Evolutionary conservation across 1,140 invertebrate species (phyloP).

Genomic region (Ptiloglossa arizonensis): DNA sequence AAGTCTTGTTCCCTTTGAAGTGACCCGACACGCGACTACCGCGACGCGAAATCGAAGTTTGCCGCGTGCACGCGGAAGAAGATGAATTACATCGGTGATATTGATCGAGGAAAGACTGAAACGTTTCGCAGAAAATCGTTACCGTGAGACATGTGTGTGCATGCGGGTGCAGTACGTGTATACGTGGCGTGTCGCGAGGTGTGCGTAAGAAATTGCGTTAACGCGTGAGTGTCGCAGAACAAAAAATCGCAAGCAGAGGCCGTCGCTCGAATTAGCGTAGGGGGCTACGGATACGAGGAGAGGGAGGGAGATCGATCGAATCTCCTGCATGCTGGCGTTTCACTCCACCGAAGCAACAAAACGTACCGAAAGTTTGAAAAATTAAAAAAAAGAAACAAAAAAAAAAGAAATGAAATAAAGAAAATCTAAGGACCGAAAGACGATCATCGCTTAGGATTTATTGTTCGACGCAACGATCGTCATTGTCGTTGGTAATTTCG

Average conservation of each 20-base stretch:
- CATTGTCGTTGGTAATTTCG: background rate
- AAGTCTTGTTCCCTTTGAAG: no score
- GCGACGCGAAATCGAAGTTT: background rate
- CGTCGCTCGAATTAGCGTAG: conserved; percentile 11
- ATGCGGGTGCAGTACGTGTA: conserved; percentile 27
- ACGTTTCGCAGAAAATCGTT: conserved; percentile 50
- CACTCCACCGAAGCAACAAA: background rate
- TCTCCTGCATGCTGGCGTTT: conserved; percentile 29
- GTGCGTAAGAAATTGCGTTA: conserved; percentile 25
- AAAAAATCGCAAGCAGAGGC: conserved; percentile 35
- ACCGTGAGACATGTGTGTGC: conserved; percentile 38
- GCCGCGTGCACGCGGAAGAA: background rate
- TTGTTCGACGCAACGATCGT: background rate
- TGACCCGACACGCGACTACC: no score
- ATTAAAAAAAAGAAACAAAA: background rate
- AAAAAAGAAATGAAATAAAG: background rate
- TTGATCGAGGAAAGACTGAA: conserved; percentile 35
- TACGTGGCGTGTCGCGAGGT: background rate
- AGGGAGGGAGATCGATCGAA: background rate
- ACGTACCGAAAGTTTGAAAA: no score
- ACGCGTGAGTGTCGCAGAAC: background rate
- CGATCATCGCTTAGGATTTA: background rate
- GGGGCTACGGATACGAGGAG: conserved; percentile 11
- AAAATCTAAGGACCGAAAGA: background rate
- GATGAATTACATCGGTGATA: conserved; percentile 29